Conservation (phyloP, 2,113 vertebrate genomes). For the Odontophorus gujanensis region DNA sequence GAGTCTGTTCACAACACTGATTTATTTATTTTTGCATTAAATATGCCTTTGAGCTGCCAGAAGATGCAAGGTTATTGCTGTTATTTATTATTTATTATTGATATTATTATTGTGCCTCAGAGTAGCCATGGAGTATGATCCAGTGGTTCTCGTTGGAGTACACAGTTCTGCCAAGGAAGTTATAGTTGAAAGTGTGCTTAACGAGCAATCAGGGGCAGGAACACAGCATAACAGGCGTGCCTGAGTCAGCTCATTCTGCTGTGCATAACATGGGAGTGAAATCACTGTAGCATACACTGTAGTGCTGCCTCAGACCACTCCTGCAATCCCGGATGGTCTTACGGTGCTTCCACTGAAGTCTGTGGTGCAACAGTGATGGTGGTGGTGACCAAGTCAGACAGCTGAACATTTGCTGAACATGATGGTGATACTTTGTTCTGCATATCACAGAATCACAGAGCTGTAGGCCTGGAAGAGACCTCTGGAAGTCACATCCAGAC, state of each 20-base stretch:
- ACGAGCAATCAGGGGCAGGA: rapidly evolving
- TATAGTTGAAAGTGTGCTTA: neutral
- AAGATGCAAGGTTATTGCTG: neutral
- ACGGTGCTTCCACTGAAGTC: rapidly evolving
- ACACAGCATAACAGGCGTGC: neutral
- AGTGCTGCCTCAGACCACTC: neutral
- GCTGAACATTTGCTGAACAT: neutral
- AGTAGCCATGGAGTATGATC: neutral
- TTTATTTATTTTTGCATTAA: constrained; percentile 45
- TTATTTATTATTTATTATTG: neutral
- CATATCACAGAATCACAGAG: too few species aligned
- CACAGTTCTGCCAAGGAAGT: neutral
- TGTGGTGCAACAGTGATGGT: rapidly evolving
- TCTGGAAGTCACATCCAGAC: too few species aligned
- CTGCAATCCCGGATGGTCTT: neutral
- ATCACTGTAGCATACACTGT: rapidly evolving
- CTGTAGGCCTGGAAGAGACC: too few species aligned
- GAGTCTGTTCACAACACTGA: neutral
- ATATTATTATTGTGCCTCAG: neutral
- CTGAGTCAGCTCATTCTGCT: rapidly evolving
- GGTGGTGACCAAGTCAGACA: neutral
- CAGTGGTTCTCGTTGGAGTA: neutral
- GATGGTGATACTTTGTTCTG: neutral
- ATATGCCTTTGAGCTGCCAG: constrained; percentile 8
- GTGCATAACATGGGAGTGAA: neutral